Conservation (phyloP, 2,113 vertebrate genomes). For the Uria aalge region DNA sequence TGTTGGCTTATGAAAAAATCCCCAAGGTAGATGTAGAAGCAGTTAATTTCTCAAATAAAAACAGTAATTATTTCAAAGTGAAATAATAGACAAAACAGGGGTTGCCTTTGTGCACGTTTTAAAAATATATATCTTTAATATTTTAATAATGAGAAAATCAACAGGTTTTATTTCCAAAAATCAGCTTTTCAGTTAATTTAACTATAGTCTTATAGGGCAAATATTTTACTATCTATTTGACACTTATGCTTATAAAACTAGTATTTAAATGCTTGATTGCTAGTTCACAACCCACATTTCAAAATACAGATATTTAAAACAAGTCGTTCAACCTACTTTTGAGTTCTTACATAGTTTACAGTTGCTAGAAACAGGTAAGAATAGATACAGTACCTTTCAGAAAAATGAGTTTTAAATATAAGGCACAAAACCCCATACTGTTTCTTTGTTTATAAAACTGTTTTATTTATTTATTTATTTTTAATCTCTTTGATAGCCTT, state of each 20-base stretch:
- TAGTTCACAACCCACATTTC: not conserved
- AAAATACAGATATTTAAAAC: not conserved
- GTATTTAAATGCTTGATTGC: not conserved
- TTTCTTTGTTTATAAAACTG: not conserved
- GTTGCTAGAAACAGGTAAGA: not conserved
- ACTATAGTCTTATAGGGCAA: accelerated
- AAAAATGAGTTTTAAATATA: not conserved
- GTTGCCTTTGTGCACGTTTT: not conserved
- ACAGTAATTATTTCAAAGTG: not conserved
- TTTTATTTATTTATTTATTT: too few species aligned
- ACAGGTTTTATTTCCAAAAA: not conserved
- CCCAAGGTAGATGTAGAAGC: not conserved
- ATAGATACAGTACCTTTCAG: not conserved
- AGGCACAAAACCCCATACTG: not conserved
- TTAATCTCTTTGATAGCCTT: not conserved
- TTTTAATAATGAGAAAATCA: not conserved
- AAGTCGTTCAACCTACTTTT: not conserved
- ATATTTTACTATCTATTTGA: not conserved
- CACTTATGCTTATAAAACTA: not conserved
- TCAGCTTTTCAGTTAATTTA: not conserved
- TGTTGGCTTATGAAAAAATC: not conserved
- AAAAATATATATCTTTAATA: not conserved
- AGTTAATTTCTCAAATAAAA: not conserved
- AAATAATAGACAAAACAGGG: not conserved
- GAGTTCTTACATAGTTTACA: not conserved